Percentiles rank a stretch among this genome's conserved stretches.
These are phyloP conservation scores for Arrhamphus sclerolepis DNA, from an alignment of 2,797 vertebrate species.

Conservation along the genomic window DNA sequence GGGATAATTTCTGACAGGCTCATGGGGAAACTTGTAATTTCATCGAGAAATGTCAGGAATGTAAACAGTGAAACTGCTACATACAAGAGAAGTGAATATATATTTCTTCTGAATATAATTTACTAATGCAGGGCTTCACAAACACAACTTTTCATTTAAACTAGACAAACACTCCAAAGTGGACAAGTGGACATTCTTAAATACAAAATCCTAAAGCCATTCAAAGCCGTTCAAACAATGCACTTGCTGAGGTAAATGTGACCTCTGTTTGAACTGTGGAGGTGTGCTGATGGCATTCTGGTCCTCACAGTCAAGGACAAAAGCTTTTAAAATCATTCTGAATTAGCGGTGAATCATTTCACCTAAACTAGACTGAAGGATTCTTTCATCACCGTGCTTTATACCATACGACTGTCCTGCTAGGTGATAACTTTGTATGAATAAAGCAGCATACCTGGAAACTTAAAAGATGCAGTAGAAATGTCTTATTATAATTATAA, in stretches of 20 bases:
- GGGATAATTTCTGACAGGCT: too few species aligned
- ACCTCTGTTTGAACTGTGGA: constrained; percentile 34
- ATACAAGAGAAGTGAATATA: too few species aligned
- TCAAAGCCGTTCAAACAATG: constrained; percentile 22
- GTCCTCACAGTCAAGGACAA: constrained; percentile 34
- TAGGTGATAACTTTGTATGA: constrained; percentile 10
- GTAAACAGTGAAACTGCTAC: too few species aligned
- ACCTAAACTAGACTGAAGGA: constrained; percentile 22
- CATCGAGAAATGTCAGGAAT: too few species aligned
- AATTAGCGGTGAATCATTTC: constrained; percentile 46
- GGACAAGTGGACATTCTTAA: constrained; percentile 13
- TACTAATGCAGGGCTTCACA: too few species aligned
- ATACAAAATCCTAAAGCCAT: constrained; percentile 13
- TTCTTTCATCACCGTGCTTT: constrained; percentile 27
- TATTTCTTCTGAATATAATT: too few species aligned
- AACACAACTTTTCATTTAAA: background rate
- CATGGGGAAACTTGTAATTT: too few species aligned
- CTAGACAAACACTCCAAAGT: constrained; percentile 15
- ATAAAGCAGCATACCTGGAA: constrained; percentile 1
- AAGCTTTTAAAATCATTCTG: constrained; percentile 54
- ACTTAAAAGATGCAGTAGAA: background rate
- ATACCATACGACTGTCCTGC: constrained; percentile 30
- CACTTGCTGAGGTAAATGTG: constrained; percentile 23
- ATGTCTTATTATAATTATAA: background rate
- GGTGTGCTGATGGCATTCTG: constrained; percentile 20